These are phyloP conservation scores for Meloe dianella DNA, from an alignment of 2,888 invertebrate genomes.

Conservation along the genomic window DNA sequence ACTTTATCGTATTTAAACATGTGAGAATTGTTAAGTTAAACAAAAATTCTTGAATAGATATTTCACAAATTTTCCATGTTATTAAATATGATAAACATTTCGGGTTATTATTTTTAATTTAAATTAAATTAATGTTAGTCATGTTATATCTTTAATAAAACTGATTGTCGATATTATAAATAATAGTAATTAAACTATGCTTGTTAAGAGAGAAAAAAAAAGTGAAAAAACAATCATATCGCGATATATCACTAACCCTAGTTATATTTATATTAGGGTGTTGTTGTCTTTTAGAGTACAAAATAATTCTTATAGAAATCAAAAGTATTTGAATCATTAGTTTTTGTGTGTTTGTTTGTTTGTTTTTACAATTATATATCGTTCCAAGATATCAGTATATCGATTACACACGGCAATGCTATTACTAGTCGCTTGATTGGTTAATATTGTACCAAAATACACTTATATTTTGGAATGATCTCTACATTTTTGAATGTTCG, in stretches of 20 bases:
- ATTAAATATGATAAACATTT: constrained; percentile 31
- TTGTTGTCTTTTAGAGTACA: constrained; percentile 56
- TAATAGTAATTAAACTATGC: constrained; percentile 49
- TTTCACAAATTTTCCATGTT: constrained; percentile 27
- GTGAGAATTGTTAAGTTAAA: constrained; percentile 29
- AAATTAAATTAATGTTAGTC: constrained; percentile 44
- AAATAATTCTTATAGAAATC: constrained; percentile 48
- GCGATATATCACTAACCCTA: constrained; percentile 51
- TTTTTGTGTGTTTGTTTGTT: neutral
- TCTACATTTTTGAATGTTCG: neutral
- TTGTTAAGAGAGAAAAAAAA: constrained; percentile 37
- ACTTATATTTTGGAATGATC: neutral
- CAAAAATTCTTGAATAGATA: too few species aligned
- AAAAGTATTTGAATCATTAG: neutral
- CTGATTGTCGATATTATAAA: constrained; percentile 48
- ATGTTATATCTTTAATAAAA: constrained; percentile 43
- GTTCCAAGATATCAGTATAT: neutral
- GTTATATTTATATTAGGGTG: constrained; percentile 42
- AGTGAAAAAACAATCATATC: constrained; percentile 57
- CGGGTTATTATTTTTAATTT: constrained; percentile 40
- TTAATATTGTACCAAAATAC: neutral
- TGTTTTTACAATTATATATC: neutral
- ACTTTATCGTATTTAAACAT: constrained; percentile 28
- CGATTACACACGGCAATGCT: neutral
- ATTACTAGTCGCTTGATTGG: neutral